Base-by-base conservation (phyloP, 2,888 invertebrate genomes). In the Synergus itoensis region DNA sequence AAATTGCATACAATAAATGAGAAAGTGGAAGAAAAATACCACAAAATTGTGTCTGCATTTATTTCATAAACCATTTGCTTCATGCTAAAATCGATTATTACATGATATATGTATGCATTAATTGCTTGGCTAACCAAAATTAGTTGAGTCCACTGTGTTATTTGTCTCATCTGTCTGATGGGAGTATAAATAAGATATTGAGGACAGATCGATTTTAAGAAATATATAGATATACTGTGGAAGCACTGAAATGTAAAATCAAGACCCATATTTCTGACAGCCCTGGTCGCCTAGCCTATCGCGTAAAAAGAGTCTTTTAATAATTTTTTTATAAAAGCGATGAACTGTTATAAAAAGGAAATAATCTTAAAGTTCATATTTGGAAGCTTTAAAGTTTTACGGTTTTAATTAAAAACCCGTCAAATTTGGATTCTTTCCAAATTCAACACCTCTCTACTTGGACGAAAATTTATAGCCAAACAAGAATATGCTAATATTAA, bases 241-340 rank as follows among this genome's bases (percentile, higher is more conserved):
- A 18, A 53, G n/a, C 73, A 40, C 36, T 73, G 18, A 57, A 73
- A 48, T 73, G 36, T 73, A 73, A 53, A 73, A 73, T 73, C 73
- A 36, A 53, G 53, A 53, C 18, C 48, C 53, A 53, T 36, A 73
- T 73, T 73, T 48, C 69, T 48, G 48, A 69, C n/a, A 69, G 45
- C 48, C n/a, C 36, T 69, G 69, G 69, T 48, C 16, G 48, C 69
- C 69, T 53, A 5, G 36, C 69, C 48, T 40, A 1, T 73, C 53
- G 11, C 7, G 53, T n/a, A 7, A 40, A 48, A 12, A 36, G 11
- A 73, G 53, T 53, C 36, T 73, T 76, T 76, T 76, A 43, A 43
- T 63, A 43, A 36, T 36, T 76, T n/a, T 76, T 57, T 36, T 60
- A 43, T 40, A 11, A 2, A 57, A 41, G 16, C 9, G 60, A 60